phyloP scores from a whole-genome alignment of 2,888 invertebrate species.

The Serripes groenlandicus region DNA sequence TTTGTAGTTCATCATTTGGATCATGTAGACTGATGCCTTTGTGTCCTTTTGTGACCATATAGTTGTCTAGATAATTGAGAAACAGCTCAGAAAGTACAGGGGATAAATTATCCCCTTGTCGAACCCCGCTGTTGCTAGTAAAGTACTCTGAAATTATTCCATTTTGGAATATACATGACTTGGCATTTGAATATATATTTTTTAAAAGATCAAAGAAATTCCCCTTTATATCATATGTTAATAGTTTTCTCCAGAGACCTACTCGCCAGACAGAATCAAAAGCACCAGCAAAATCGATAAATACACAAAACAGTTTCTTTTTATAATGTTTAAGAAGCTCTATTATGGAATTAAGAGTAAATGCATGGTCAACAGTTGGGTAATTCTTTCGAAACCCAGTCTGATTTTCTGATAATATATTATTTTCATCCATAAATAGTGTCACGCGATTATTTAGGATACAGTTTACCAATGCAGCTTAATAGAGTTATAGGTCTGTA shows the following conservation, averaged over 20 bases:
- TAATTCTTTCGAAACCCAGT: conserved; percentile 23
- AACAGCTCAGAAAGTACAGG: conserved; percentile 47
- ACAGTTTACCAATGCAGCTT: conserved; percentile 11
- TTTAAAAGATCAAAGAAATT: conserved; percentile 28
- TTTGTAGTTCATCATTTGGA: background rate
- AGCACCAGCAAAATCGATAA: conserved; percentile 41
- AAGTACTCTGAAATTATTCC: conserved; percentile 29
- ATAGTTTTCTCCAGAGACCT: conserved; percentile 34
- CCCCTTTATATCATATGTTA: conserved; percentile 25
- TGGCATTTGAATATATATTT: conserved; percentile 51
- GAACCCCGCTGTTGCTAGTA: conserved; percentile 28
- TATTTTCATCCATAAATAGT: conserved; percentile 1
- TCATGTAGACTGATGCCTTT: background rate
- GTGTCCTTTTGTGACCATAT: conserved; percentile 20
- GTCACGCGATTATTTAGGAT: background rate
- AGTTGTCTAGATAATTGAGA: conserved; percentile 55
- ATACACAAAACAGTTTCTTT: conserved; percentile 33
- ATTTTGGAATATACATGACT: conserved; percentile 43
- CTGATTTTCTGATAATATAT: conserved; percentile 1
- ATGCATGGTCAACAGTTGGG: conserved; percentile 32
- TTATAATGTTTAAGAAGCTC: conserved; percentile 21
- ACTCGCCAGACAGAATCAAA: conserved; percentile 51
- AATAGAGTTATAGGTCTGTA: conserved; percentile 11
- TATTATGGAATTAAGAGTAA: conserved; percentile 24
- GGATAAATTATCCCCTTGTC: conserved; percentile 54